Evolutionary conservation across 2,888 invertebrate species (phyloP), one percentile per base, ranked within the genome.

Genomic region (Drosophila gaucha): DNA sequence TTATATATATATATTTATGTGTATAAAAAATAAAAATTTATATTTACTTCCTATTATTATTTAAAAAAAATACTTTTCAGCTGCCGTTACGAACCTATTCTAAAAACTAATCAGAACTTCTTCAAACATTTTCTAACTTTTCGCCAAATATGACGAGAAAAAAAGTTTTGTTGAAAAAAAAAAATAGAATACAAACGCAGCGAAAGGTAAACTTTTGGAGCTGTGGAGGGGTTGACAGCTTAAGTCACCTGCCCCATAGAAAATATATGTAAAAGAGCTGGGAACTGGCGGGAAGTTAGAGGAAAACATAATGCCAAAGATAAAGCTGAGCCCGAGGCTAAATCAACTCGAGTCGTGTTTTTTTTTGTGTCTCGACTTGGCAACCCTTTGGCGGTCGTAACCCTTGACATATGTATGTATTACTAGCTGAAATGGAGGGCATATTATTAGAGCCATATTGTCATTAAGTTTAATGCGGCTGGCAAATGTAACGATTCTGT

Each of bases 401-500:
- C 67, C 65, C 56, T 70, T 78, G 74, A 68, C 85, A 78, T 70
- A 68, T 78, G 73, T 12, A 49, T 4, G 1, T 10, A 8, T 16
- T 12, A 8, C 9, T 6, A 10, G 14, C 6, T 5, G 18, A 9
- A 1, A 12, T 1, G 4, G n/a, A 14, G 22, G 49, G 36, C 57
- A 65, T 62, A 70, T 78, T 80, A 79, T 69, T 74, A 49, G 46
- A 49, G 74, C 62, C 86, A 72, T 80, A 80, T 79, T 82, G 83
- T 83, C 82, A 83, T 85, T 83, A 78, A 49, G 51, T 66, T 73
- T 73, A 80, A 86, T 83, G 84, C 76, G 71, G 59, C 71, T 46
- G 57, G 59, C 88, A 87, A 87, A 77, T 88, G 88, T 84, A 88
- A 59, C 86, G 57, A 88, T 86, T 87, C 80, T 59, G 73, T 84